These are phyloP conservation scores for Brachyhypopomus occidentalis DNA, from an alignment of 2,113 vertebrate genomes.

Conservation along the genomic window DNA sequence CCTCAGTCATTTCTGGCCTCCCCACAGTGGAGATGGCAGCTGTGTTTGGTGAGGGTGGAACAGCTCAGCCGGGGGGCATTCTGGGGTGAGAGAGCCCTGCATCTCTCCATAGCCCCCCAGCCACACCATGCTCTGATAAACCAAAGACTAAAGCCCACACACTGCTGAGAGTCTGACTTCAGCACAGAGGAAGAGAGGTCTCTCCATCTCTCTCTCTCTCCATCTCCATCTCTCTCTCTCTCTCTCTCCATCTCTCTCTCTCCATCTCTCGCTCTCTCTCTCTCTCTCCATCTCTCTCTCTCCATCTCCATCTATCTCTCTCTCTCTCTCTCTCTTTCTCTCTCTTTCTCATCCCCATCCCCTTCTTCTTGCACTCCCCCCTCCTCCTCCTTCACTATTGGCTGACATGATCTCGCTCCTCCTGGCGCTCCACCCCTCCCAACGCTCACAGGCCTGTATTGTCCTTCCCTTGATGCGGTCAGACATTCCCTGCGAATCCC, in stretches of 20 bases:
- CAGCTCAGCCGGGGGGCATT: background rate
- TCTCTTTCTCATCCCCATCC: background rate
- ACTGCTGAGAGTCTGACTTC: background rate
- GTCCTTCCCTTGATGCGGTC: conserved; percentile 6
- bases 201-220: too few species aligned
- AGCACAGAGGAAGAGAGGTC: background rate
- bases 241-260: too few species aligned
- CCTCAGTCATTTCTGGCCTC: too few species aligned
- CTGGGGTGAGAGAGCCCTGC: too few species aligned
- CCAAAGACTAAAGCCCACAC: conserved; percentile 1
- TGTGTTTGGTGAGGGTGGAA: background rate
- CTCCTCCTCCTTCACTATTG: background rate
- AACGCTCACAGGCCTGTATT: background rate
- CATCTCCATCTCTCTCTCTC: too few species aligned
- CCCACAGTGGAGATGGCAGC: too few species aligned
- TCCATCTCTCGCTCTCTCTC: too few species aligned
- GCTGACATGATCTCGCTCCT: background rate
- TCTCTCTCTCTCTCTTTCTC: background rate
- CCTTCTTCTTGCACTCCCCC: too few species aligned
- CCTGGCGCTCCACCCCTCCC: background rate
- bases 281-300: too few species aligned
- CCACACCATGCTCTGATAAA: conserved; percentile 25
- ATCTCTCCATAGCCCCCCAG: conserved; percentile 20
- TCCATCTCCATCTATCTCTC: too few species aligned
- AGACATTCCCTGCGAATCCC: background rate